A percentile compares a stretch with the other conserved stretches of the same genome.
These are phyloP conservation scores for Enoplosus armatus DNA, from an alignment of 2,797 vertebrate genomes.

Conservation along the genomic window DNA sequence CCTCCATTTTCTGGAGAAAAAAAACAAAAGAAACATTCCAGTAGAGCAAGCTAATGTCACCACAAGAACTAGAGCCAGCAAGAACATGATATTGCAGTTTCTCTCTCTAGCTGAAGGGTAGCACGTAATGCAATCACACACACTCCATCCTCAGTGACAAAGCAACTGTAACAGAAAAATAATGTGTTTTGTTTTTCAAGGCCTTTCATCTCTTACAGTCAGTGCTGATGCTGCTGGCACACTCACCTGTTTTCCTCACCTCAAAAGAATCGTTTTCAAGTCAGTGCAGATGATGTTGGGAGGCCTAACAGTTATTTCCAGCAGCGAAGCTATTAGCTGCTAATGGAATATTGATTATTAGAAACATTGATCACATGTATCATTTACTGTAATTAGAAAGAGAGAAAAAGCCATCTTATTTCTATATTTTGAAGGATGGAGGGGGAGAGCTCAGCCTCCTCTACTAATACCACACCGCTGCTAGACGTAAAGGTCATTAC, in stretches of 20 bases:
- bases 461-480: constrained; percentile 20
- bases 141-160: constrained; percentile 41
- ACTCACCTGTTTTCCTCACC: constrained; percentile 29
- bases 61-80: constrained; percentile 31
- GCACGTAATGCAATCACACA: constrained; percentile 35
- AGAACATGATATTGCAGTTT: constrained; percentile 45
- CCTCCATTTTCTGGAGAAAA: constrained; percentile 1
- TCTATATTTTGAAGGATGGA: neutral
- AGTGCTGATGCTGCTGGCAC: neutral
- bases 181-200: constrained; percentile 39
- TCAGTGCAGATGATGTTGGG: constrained; percentile 16
- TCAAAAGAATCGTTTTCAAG: constrained; percentile 1
- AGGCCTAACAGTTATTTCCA: constrained; percentile 21
- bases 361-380: constrained; percentile 25
- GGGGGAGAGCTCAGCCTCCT: neutral
- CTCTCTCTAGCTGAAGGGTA: constrained; percentile 55
- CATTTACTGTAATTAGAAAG: constrained; percentile 37
- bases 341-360: constrained; percentile 53
- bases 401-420: neutral
- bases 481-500: constrained; percentile 26
- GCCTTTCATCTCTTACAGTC: constrained; percentile 45
- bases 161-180: constrained; percentile 38
- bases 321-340: constrained; percentile 29
- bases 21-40: neutral
- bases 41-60: constrained; percentile 18